These are phyloP conservation scores for Acrocera orbiculus DNA, from an alignment of 2,888 invertebrate species.

Conservation along the genomic window DNA sequence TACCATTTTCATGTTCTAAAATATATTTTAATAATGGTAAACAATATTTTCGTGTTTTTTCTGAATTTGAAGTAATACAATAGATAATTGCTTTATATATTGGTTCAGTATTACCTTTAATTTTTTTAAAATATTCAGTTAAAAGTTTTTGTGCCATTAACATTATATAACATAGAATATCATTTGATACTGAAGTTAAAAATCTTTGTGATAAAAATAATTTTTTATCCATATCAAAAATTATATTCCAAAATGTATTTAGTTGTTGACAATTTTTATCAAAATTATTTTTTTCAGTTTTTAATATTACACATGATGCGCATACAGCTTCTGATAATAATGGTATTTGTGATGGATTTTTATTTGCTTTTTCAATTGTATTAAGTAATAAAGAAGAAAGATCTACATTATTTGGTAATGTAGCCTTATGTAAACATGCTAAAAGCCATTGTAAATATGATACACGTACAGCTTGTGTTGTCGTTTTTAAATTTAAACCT, in stretches of 20 bases:
- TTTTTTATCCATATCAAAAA: constrained; percentile 60
- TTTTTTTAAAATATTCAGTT: constrained; percentile 46
- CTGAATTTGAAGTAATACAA: constrained; percentile 45
- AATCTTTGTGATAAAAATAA: constrained; percentile 70
- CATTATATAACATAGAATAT: constrained; percentile 53
- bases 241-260: constrained; percentile 45
- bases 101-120: constrained; percentile 46
- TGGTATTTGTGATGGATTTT: constrained; percentile 55
- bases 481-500: constrained; percentile 55
- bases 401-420: constrained; percentile 28
- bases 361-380: constrained; percentile 55
- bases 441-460: constrained; percentile 63
- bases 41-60: constrained; percentile 44
- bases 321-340: constrained; percentile 53
- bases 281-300: constrained; percentile 35
- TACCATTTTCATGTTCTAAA: constrained; percentile 39
- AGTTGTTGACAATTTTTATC: constrained; percentile 32
- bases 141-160: constrained; percentile 55
- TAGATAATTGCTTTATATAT: constrained; percentile 54
- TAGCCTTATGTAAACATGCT: constrained; percentile 40
- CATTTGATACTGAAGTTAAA: constrained; percentile 49
- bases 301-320: constrained; percentile 48
- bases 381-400: constrained; percentile 47
- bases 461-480: constrained; percentile 57
- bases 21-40: constrained; percentile 42